These are phyloP conservation scores for Gallinago paraguaiae DNA, from an alignment of 2,113 vertebrate species.

Conservation along the genomic window DNA sequence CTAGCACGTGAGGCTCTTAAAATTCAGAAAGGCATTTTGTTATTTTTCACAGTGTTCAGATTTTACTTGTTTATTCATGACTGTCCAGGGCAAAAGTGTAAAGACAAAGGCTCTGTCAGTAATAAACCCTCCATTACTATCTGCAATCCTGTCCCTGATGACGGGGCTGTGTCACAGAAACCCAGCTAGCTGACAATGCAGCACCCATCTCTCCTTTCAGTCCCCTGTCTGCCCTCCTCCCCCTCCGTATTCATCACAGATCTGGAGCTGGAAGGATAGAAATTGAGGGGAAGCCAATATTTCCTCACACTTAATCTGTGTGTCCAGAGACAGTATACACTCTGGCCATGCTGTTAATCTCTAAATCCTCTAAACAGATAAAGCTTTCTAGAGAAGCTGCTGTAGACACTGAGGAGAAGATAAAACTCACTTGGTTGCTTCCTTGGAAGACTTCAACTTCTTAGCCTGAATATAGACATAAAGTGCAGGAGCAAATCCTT, in stretches of 20 bases:
- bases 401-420: neutral
- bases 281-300: neutral
- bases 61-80: conserved; percentile 18
- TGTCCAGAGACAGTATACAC: neutral
- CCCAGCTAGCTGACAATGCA: neutral
- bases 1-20: neutral
- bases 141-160: neutral
- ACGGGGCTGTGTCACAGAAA: neutral
- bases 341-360: conserved; percentile 15
- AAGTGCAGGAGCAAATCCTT: neutral
- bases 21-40: conserved; percentile 27
- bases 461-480: neutral
- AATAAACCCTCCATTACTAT: neutral
- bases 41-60: conserved; percentile 15
- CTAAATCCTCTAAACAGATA: conserved; percentile 18
- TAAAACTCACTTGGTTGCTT: conserved; percentile 32
- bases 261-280: conserved; percentile 18
- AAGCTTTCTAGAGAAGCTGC: conserved; percentile 39
- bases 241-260: neutral
- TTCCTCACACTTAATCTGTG: conserved; percentile 26
- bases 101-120: neutral
- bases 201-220: neutral
- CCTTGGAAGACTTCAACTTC: neutral
- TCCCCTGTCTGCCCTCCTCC: neutral
- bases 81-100: neutral